These are phyloP conservation scores for Plumapathes pennacea DNA, from an alignment of 92 coral and sea anemone genomes.

Conservation along the genomic window DNA sequence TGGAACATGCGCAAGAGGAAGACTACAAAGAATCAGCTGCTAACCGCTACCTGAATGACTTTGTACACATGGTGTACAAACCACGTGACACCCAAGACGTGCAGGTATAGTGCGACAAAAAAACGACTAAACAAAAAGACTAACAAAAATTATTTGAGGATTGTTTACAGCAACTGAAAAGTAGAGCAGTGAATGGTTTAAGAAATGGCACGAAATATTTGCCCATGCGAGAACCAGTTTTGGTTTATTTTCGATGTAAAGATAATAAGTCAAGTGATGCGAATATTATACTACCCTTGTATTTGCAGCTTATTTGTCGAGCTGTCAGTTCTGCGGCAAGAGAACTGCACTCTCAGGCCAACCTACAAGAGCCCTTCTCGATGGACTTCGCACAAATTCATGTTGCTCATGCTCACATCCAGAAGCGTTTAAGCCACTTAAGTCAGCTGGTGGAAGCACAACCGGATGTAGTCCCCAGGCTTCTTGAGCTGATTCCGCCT, in stretches of 20 bases:
- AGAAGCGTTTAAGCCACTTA: conserved; percentile 54
- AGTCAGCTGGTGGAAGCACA: conserved; percentile 45
- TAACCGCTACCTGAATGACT: conserved; percentile 60
- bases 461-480: conserved; percentile 37
- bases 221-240: too few species aligned
- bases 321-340: conserved; percentile 51
- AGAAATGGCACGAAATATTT: too few species aligned
- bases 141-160: too few species aligned
- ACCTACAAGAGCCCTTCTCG: conserved; percentile 3
- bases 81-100: conserved; percentile 32
- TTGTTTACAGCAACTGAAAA: too few species aligned
- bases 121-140: neutral
- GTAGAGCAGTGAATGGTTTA: too few species aligned
- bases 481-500: conserved; percentile 23
- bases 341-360: conserved; percentile 22
- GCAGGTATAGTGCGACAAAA: conserved; percentile 10
- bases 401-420: conserved; percentile 53
- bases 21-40: conserved; percentile 38
- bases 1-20: conserved; percentile 19
- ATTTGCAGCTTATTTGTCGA: conserved; percentile 34
- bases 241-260: too few species aligned
- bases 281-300: too few species aligned
- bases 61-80: conserved; percentile 60
- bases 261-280: too few species aligned
- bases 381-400: conserved; percentile 55